These are phyloP conservation scores for Atta cephalotes DNA, from an alignment of 1,140 invertebrate genomes.

Conservation along the genomic window DNA sequence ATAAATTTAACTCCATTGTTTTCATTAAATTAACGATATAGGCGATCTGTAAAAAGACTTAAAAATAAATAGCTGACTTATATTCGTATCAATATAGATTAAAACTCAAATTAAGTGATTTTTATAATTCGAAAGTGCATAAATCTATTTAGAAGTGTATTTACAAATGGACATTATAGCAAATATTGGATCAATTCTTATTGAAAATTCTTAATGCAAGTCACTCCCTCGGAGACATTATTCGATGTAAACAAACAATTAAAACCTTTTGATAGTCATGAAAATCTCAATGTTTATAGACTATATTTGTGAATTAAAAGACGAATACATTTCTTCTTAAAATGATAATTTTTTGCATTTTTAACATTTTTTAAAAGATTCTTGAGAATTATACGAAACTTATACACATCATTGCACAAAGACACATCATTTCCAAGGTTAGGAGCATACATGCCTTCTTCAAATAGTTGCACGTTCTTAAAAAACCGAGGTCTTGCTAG, in stretches of 20 bases:
- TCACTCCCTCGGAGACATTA: too few relatives aligned
- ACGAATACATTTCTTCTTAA: background rate
- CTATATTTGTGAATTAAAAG: background rate
- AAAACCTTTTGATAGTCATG: background rate
- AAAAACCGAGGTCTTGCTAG: constrained; percentile 30
- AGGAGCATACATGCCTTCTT: constrained; percentile 12
- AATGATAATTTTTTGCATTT: background rate
- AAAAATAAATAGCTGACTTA: too few relatives aligned
- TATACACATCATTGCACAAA: background rate
- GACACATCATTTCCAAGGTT: constrained; percentile 35
- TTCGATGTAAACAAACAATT: background rate
- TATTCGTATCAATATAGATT: too few relatives aligned
- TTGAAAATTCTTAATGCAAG: background rate
- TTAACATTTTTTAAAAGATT: background rate
- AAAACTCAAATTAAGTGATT: too few relatives aligned
- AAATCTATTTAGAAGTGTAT: too few relatives aligned
- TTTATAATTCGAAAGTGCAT: too few relatives aligned
- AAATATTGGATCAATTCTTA: constrained; percentile 3
- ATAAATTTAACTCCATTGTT: too few relatives aligned
- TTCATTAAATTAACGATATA: too few relatives aligned
- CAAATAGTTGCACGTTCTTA: constrained; percentile 6
- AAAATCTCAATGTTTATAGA: background rate
- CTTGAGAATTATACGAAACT: constrained; percentile 21
- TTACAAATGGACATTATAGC: too few relatives aligned
- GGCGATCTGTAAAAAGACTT: too few relatives aligned